Evolutionary conservation across 2,888 invertebrate genomes (phyloP).

Genomic region (Bruchidius siliquastri): DNA sequence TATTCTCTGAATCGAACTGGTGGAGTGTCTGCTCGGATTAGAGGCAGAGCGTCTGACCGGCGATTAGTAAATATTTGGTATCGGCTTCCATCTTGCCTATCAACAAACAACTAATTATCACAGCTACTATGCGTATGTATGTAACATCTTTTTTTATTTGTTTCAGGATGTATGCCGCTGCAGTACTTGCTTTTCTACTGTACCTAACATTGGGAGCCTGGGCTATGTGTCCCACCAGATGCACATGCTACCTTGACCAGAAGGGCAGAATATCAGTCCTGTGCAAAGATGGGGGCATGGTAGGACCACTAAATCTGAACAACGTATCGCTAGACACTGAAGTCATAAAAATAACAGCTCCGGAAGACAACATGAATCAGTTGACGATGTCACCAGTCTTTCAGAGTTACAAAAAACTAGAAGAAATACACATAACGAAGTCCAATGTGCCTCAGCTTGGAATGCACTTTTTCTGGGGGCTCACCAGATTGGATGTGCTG

Average conservation of each 20-base stretch:
- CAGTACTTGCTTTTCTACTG: conserved; percentile 22
- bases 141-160: conserved; percentile 23
- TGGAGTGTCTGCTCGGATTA: too few species aligned
- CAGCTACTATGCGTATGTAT: too few species aligned
- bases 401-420: conserved; percentile 51
- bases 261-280: conserved; percentile 56
- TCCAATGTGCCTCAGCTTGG: conserved; percentile 78
- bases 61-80: too few species aligned
- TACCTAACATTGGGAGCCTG: conserved; percentile 7
- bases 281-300: conserved; percentile 61
- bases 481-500: conserved; percentile 54
- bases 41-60: too few species aligned
- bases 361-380: conserved; percentile 55
- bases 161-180: conserved; percentile 30
- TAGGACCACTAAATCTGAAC: conserved; percentile 56
- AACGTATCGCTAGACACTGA: conserved; percentile 55
- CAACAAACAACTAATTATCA: too few species aligned
- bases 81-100: too few species aligned
- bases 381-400: conserved; percentile 72
- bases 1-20: too few species aligned
- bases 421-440: conserved; percentile 70
- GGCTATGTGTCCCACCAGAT: conserved; percentile 59
- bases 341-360: conserved; percentile 64
- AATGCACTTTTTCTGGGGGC: conserved; percentile 72
- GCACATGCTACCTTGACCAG: conserved; percentile 56